Evolutionary conservation across 1,140 invertebrate genomes (phyloP).

Genomic region (Trissolcus basalis): DNA sequence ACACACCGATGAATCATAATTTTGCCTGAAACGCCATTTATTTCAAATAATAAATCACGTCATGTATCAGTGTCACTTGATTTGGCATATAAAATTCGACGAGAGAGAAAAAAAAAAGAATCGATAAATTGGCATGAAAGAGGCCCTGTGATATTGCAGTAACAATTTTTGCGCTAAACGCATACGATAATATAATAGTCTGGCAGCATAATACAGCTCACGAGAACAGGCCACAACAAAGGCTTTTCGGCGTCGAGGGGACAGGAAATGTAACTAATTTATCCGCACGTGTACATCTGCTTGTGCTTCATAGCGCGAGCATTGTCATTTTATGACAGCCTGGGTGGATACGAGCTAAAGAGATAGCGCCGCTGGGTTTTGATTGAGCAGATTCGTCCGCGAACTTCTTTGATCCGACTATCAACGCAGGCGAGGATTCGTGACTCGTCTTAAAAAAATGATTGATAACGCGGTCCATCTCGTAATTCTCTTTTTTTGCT

Average conservation of each 20-base stretch:
- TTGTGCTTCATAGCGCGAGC: slow-evolving; percentile 51
- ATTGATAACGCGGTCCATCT: slow-evolving; percentile 28
- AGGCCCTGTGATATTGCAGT: slow-evolving; percentile 28
- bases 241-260: slow-evolving; percentile 56
- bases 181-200: slow-evolving; percentile 60
- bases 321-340: slow-evolving; percentile 59
- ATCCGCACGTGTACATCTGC: slow-evolving; percentile 59
- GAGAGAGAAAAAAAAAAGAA: slow-evolving; percentile 20
- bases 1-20: slow-evolving; percentile 6
- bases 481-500: not conserved
- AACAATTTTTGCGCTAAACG: slow-evolving; percentile 56
- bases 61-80: slow-evolving; percentile 34
- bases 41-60: slow-evolving; percentile 22
- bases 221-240: slow-evolving; percentile 57
- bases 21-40: slow-evolving; percentile 19
- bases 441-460: slow-evolving; percentile 46
- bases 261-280: slow-evolving; percentile 61
- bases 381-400: slow-evolving; percentile 33
- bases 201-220: slow-evolving; percentile 56
- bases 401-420: slow-evolving; percentile 41
- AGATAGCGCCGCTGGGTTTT: slow-evolving; percentile 38
- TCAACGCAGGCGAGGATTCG: slow-evolving; percentile 32
- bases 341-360: slow-evolving; percentile 39
- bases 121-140: slow-evolving; percentile 45
- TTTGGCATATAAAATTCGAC: slow-evolving; percentile 18